Conservation (phyloP, 2,888 invertebrate species). For the Drosophila macrothrix region DNA sequence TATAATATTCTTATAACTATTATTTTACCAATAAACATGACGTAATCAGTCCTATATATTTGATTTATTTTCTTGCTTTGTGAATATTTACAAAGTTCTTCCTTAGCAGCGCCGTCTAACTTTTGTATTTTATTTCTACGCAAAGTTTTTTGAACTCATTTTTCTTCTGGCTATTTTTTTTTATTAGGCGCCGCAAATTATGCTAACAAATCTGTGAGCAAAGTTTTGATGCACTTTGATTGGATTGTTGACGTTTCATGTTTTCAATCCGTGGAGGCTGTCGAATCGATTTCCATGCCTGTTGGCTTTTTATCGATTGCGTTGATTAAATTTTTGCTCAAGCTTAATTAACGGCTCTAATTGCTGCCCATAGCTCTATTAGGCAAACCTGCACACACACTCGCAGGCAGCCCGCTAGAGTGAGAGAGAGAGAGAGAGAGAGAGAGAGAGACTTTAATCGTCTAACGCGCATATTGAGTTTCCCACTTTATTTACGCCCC, state of each 20-base stretch:
- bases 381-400: conserved; percentile 4
- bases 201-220: conserved; percentile 24
- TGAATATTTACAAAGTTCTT: neutral
- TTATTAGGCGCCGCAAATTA: conserved; percentile 47
- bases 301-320: conserved; percentile 9
- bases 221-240: conserved; percentile 52
- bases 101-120: neutral
- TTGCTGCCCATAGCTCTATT: conserved; percentile 40
- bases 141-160: neutral
- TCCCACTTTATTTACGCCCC: conserved; percentile 52
- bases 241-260: conserved; percentile 34
- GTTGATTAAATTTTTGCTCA: conserved; percentile 20
- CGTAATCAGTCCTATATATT: too few species aligned
- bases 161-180: conserved; percentile 1
- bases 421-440: neutral
- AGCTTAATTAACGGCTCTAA: conserved; percentile 58
- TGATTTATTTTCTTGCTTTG: neutral
- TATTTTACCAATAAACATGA: too few species aligned
- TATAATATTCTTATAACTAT: too few species aligned
- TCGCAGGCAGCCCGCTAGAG: neutral
- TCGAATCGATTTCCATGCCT: conserved; percentile 7
- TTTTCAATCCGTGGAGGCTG: neutral
- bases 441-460: conserved; percentile 8
- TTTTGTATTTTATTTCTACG: neutral
- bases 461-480: conserved; percentile 38